These are phyloP conservation scores for Melinaea marsaeus DNA, from an alignment of 2,888 invertebrate species.

Conservation along the genomic window DNA sequence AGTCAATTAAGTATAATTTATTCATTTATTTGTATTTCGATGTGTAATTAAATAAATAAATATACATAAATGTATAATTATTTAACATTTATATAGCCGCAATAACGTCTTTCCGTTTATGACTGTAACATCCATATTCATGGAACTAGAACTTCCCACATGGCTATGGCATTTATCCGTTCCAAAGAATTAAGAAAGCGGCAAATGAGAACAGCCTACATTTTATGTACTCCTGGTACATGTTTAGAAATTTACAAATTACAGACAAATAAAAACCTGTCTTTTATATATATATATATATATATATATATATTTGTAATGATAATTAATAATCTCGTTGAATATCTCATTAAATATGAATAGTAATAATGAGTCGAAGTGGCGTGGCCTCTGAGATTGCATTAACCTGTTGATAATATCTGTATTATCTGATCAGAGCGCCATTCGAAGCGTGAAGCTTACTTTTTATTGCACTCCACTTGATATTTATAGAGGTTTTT, in stretches of 20 bases:
- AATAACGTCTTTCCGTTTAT: slow-evolving; percentile 1
- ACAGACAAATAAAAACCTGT: not conserved
- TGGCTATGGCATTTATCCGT: too few species aligned
- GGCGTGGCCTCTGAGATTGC: slow-evolving; percentile 17
- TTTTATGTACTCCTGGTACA: not conserved
- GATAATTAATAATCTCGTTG: not conserved
- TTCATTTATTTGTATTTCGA: too few species aligned
- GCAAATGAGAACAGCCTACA: too few species aligned
- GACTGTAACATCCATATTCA: not conserved
- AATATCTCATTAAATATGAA: slow-evolving; percentile 7
- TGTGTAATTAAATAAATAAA: too few species aligned
- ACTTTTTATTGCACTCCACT: slow-evolving; percentile 31
- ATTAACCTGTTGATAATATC: slow-evolving; percentile 42
- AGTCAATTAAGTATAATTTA: too few species aligned
- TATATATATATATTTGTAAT: not conserved
- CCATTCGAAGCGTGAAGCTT: slow-evolving; percentile 43
- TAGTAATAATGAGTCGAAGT: slow-evolving; percentile 16
- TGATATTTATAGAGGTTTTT: slow-evolving; percentile 17
- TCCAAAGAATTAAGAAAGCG: not conserved
- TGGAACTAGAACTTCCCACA: not conserved
- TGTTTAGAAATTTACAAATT: not conserved
- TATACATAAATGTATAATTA: not conserved
- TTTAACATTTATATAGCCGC: not conserved
- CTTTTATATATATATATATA: too few species aligned
- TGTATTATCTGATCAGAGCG: slow-evolving; percentile 41